Percentiles rank a stretch among this genome's conserved stretches.
phyloP scores from a whole-genome alignment of 2,113 vertebrate genomes.

The Willisornis vidua region DNA sequence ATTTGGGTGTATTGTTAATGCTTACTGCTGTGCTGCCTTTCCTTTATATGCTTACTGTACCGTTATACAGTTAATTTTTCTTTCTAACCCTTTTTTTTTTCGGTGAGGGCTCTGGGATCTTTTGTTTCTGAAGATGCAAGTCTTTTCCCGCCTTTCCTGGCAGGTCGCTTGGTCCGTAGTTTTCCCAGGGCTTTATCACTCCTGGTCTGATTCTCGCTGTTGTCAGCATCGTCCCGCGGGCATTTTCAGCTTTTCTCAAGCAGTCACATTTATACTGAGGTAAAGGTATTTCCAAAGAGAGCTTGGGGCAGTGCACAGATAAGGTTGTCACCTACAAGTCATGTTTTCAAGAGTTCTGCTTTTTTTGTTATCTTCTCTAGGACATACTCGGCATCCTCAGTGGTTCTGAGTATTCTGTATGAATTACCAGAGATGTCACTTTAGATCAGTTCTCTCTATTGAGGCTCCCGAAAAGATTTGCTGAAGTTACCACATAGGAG shows the following conservation, averaged over 20 bases:
- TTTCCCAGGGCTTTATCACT: fast-evolving
- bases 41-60: fast-evolving
- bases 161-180: fast-evolving
- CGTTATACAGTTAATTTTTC: fast-evolving
- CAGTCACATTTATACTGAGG: fast-evolving
- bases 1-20: fast-evolving
- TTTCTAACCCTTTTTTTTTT: fast-evolving
- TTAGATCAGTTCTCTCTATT: fast-evolving
- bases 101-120: fast-evolving
- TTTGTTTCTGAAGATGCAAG: fast-evolving
- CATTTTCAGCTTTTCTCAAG: neutral
- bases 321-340: fast-evolving
- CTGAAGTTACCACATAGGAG: fast-evolving
- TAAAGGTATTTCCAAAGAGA: fast-evolving
- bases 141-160: fast-evolving
- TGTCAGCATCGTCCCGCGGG: fast-evolving
- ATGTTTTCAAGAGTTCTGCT: fast-evolving
- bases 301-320: fast-evolving
- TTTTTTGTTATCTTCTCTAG: fast-evolving
- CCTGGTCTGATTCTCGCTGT: fast-evolving
- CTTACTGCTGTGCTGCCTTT: fast-evolving
- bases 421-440: fast-evolving
- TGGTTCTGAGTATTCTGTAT: neutral
- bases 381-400: fast-evolving
- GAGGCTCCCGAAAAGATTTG: fast-evolving